phyloP scores from a whole-genome alignment of 1,140 invertebrate species.

The Gonatopus flavifemur region DNA sequence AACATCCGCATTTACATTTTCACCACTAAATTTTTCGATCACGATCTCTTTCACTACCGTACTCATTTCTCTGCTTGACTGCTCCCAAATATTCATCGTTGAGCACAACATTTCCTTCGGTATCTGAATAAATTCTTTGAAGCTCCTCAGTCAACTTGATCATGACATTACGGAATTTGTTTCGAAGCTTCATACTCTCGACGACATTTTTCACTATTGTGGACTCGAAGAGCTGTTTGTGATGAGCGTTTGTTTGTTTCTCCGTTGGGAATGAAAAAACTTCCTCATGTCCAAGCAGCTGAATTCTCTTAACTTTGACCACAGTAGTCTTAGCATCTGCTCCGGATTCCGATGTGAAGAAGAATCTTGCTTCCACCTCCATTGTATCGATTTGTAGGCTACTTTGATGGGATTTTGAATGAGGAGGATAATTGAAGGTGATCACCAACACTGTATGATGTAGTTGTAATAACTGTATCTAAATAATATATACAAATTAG shows the following conservation, averaged over 20 bases:
- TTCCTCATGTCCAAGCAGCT: slow-evolving; percentile 9
- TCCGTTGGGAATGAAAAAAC: slow-evolving; percentile 9
- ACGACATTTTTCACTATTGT: slow-evolving; percentile 8
- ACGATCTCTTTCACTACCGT: background rate
- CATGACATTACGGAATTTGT: slow-evolving; percentile 14
- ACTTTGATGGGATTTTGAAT: too few species aligned
- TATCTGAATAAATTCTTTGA: slow-evolving; percentile 1
- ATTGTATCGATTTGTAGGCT: slow-evolving; percentile 18
- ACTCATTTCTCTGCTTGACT: background rate
- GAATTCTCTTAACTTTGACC: slow-evolving; percentile 16
- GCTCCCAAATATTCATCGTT: slow-evolving; percentile 7
- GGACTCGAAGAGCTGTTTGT: slow-evolving; percentile 6
- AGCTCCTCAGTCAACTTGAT: slow-evolving; percentile 6
- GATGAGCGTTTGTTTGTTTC: slow-evolving; percentile 1
- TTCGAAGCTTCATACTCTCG: slow-evolving; percentile 10
- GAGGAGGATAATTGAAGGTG: too few species aligned
- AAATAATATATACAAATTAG: too few species aligned
- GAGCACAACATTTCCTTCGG: slow-evolving; percentile 7
- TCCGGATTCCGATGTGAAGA: slow-evolving; percentile 6
- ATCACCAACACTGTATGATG: too few species aligned
- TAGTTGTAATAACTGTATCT: too few species aligned
- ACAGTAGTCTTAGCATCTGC: slow-evolving; percentile 1
- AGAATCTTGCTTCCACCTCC: slow-evolving; percentile 12
- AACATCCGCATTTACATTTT: background rate
- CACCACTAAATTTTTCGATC: slow-evolving; percentile 2